phyloP scores from a whole-genome alignment of 2,888 invertebrate species.

The Cybosia mesomella region DNA sequence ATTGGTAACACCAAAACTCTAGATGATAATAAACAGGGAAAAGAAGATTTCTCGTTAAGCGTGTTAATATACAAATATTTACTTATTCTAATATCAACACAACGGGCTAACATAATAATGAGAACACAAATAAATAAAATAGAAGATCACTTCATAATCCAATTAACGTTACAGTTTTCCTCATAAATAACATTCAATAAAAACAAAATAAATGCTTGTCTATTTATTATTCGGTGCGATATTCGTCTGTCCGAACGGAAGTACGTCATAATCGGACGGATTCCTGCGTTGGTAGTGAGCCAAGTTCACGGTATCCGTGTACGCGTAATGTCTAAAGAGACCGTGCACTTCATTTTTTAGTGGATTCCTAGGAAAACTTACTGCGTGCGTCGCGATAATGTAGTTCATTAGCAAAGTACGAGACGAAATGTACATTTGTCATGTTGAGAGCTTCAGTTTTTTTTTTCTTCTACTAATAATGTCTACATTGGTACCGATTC shows the following conservation, averaged over 20 bases:
- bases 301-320: constrained; percentile 66
- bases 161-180: constrained; percentile 19
- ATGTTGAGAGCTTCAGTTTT: constrained; percentile 5
- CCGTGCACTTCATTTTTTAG: constrained; percentile 27
- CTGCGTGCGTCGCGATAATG: constrained; percentile 28
- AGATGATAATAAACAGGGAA: background rate
- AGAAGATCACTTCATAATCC: background rate
- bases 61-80: too few relatives aligned
- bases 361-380: constrained; percentile 33
- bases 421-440: constrained; percentile 13
- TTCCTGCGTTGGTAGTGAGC: constrained; percentile 70
- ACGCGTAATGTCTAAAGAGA: constrained; percentile 34
- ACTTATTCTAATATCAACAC: background rate
- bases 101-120: background rate
- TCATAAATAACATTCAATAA: constrained; percentile 18
- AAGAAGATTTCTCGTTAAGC: background rate
- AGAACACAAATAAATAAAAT: background rate
- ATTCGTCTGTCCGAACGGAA: constrained; percentile 67
- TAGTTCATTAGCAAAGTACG: constrained; percentile 19
- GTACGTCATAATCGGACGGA: constrained; percentile 74
- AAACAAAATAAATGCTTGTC: constrained; percentile 44
- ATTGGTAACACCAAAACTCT: too few relatives aligned
- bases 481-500: background rate
- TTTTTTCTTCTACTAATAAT: background rate
- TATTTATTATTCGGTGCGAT: constrained; percentile 58